Evolutionary conservation across 2,113 vertebrate species (phyloP), one percentile per base, ranked within the genome.

Genomic region (Sylvia atricapilla): DNA sequence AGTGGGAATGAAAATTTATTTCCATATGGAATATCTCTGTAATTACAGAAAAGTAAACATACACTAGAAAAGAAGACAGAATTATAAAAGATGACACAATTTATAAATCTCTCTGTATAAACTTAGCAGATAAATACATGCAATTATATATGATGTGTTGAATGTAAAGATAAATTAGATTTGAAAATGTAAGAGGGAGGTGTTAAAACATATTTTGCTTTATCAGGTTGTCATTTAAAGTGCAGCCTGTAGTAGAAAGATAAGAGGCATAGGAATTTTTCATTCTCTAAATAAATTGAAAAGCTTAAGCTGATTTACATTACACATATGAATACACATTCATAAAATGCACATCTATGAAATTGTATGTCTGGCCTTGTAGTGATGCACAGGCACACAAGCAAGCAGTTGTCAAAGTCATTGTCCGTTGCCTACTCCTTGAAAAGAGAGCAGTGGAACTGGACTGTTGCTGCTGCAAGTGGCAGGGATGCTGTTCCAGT

Each of bases 401-500:
- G 11, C 3, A n/a, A 53, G 24, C 31, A 13, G 16, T 16, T 5
- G 1, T 25, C 50, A 50, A 55, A 76, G 31, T 56, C 31, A 13
- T 16, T 28, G 43, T 46, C 43, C 1, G 1, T 31, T 76, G 50
- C 22, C 20, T 33, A 5, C 37, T 62, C 20, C 9, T 46, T 30
- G 10, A 12, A 3, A 46, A 37, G 13, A 27, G 13, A 44, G 13
- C 0, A 2, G 17, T 46, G 46, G n/a, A 62, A 30, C 0, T 0
- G 41, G 37, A 52, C 14, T 24, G 22, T 7, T 22, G n/a, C 17
- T 72, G 18, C 43, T 66, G 15, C 0, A 4, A 64, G 27, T 6
- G 35, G 7, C 14, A 56, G 41, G 41, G 58, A 18, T 81, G 13
- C 12, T 81, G 27, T 27, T 83, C 15, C 17, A 44, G 19, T 47